Conservation (phyloP, 2,888 invertebrate species). For the Hipparchia semele region DNA sequence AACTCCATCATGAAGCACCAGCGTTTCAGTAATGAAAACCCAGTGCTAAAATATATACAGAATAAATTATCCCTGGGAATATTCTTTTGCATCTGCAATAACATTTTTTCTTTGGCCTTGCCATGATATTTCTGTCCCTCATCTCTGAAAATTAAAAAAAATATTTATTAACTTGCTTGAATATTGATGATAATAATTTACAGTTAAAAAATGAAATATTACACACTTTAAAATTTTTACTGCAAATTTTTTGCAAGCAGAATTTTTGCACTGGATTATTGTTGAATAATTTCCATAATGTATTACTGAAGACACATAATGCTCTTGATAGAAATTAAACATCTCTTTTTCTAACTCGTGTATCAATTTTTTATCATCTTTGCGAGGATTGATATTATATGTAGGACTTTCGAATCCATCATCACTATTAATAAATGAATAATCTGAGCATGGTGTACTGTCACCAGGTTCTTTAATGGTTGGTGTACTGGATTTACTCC, state of each 20-base stretch:
- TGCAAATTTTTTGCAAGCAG: neutral
- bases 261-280: neutral
- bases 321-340: neutral
- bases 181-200: neutral
- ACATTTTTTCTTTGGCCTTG: slow-evolving; percentile 2
- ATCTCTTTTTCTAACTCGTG: neutral
- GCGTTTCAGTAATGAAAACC: neutral
- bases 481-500: neutral
- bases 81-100: neutral
- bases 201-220: neutral
- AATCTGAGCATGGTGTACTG: neutral
- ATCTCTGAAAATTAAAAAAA: neutral
- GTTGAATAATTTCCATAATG: neutral
- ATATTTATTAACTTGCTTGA: neutral
- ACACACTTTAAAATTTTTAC: neutral
- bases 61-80: neutral
- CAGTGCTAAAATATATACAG: neutral
- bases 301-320: neutral
- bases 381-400: neutral
- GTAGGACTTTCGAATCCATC: neutral
- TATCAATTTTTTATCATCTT: neutral
- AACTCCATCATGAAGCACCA: neutral
- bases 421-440: neutral
- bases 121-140: neutral
- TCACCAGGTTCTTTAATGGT: neutral